phyloP scores from a whole-genome alignment of 2,797 vertebrate species.

The Sandelia bainsii region DNA sequence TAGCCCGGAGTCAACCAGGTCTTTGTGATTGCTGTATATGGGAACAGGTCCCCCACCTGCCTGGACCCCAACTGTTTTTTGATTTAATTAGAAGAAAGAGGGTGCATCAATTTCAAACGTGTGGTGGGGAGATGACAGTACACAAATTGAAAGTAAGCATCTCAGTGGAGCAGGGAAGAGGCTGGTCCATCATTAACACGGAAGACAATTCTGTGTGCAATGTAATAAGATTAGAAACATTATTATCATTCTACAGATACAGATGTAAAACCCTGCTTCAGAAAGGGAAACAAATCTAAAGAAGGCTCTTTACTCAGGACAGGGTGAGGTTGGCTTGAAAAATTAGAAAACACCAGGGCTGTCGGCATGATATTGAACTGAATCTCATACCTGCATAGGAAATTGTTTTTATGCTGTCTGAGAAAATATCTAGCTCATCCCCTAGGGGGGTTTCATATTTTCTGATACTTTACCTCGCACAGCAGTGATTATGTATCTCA shows the following conservation, averaged over 20 bases:
- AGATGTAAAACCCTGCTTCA: constrained; percentile 67
- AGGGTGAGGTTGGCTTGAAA: constrained; percentile 22
- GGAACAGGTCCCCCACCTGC: constrained; percentile 68
- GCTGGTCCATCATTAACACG: constrained; percentile 84
- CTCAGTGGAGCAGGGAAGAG: constrained; percentile 75
- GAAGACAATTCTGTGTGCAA: constrained; percentile 84
- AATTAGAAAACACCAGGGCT: constrained; percentile 1
- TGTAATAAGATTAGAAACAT: constrained; percentile 88
- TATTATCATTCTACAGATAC: constrained; percentile 79
- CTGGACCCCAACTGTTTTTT: constrained; percentile 78
- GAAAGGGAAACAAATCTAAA: constrained; percentile 27
- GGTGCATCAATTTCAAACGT: constrained; percentile 82
- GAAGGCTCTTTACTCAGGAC: constrained; percentile 43
- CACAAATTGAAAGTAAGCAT: constrained; percentile 89
- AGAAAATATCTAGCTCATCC: constrained; percentile 48
- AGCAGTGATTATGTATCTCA: constrained; percentile 58
- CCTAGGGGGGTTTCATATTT: constrained; percentile 53
- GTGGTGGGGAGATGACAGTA: constrained; percentile 85
- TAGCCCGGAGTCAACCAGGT: constrained; percentile 50
- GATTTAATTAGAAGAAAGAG: constrained; percentile 87
- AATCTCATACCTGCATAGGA: constrained; percentile 37
- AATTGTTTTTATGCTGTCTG: constrained; percentile 43
- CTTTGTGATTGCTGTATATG: constrained; percentile 62
- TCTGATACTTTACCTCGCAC: constrained; percentile 53
- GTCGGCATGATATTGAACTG: constrained; percentile 32